A percentile compares a stretch with the other conserved stretches of the same genome.
Evolutionary conservation across 2,888 invertebrate genomes (phyloP).

Genomic region (Polymixis lichenea): DNA sequence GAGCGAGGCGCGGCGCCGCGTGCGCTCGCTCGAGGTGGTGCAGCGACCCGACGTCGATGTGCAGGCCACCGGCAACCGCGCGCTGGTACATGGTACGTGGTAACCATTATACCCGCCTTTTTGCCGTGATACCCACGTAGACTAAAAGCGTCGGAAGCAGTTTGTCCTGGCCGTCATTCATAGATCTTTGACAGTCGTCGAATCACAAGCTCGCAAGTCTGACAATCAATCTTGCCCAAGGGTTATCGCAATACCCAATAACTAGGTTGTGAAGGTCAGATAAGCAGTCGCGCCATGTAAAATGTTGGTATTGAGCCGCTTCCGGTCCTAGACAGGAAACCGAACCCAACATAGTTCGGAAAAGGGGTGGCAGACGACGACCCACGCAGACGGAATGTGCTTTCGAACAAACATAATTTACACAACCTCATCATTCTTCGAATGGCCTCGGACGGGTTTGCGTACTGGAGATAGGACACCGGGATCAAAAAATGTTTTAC

Average conservation of each 20-base stretch:
- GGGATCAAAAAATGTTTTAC: too few species aligned
- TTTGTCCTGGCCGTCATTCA: background rate
- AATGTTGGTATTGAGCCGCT: too few species aligned
- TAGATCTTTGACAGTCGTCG: background rate
- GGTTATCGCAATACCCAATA: background rate
- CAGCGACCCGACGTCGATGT: slow-evolving; percentile 66
- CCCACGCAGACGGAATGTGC: too few species aligned
- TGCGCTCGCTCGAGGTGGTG: slow-evolving; percentile 70
- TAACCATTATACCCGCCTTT: slow-evolving; percentile 42
- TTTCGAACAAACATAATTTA: background rate
- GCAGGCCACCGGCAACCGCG: slow-evolving; percentile 71
- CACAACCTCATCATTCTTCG: too few species aligned
- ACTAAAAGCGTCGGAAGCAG: background rate
- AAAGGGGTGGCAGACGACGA: too few species aligned
- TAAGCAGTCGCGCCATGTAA: background rate
- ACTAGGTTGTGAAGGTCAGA: background rate
- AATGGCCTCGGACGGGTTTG: too few species aligned
- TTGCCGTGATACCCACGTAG: background rate
- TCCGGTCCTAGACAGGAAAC: background rate
- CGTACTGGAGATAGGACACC: too few species aligned
- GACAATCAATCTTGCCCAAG: background rate
- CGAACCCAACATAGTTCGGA: background rate
- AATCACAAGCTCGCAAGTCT: background rate
- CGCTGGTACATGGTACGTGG: slow-evolving; percentile 83
- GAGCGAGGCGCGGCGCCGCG: slow-evolving; percentile 70